Conservation (phyloP, 2,888 invertebrate species). For the Stictocephala bisonia region DNA sequence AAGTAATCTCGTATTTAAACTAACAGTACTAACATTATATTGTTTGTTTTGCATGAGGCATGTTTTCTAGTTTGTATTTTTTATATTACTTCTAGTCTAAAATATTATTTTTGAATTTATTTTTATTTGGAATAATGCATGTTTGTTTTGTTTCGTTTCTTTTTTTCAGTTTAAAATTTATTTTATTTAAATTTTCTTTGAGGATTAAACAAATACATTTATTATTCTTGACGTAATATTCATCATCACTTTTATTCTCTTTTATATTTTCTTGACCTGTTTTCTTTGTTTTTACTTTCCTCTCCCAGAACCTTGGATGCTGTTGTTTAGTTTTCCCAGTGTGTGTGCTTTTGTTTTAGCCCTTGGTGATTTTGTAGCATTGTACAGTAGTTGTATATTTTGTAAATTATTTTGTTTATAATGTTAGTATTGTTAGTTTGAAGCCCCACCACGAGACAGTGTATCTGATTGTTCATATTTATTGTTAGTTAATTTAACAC, state of each 20-base stretch:
- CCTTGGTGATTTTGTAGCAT: conserved; percentile 7
- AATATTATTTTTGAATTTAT: neutral
- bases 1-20: neutral
- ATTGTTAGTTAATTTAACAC: conserved; percentile 6
- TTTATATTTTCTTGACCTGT: neutral
- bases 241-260: neutral
- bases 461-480: conserved; percentile 2
- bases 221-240: neutral
- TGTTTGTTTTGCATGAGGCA: conserved; percentile 15
- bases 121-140: neutral
- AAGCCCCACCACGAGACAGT: conserved; percentile 29
- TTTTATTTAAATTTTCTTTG: neutral
- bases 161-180: neutral
- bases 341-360: conserved; percentile 39
- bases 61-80: neutral
- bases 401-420: conserved; percentile 30
- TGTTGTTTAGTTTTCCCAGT: conserved; percentile 26
- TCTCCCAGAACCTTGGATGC: conserved; percentile 43
- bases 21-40: conserved; percentile 22
- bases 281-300: neutral
- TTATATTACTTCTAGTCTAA: neutral
- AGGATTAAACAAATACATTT: neutral
- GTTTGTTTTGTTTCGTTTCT: neutral
- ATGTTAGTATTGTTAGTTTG: conserved; percentile 29
- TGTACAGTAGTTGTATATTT: conserved; percentile 32